These are phyloP conservation scores for Hyles lineata DNA, from an alignment of 2,888 invertebrate genomes.

Conservation along the genomic window DNA sequence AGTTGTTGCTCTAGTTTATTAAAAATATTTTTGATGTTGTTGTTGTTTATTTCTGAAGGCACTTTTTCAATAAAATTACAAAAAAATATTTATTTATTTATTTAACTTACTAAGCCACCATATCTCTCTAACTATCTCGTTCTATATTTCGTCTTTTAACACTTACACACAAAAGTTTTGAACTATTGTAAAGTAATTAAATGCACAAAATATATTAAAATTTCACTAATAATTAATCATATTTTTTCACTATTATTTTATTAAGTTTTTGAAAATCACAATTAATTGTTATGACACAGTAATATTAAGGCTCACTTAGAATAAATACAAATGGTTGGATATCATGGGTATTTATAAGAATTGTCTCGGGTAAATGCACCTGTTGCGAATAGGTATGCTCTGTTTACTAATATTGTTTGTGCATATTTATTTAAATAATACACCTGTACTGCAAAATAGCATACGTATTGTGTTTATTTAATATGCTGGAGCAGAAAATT, in stretches of 20 bases:
- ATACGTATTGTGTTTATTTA: too few relatives aligned
- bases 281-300: neutral
- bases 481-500: too few relatives aligned
- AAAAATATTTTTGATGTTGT: too few relatives aligned
- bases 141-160: too few relatives aligned
- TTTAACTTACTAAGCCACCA: too few relatives aligned
- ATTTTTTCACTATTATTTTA: neutral
- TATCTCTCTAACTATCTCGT: too few relatives aligned
- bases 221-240: neutral
- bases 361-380: constrained; percentile 2
- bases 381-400: neutral
- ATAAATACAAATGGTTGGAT: neutral
- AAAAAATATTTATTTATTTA: too few relatives aligned
- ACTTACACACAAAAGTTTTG: too few relatives aligned
- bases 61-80: too few relatives aligned
- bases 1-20: too few relatives aligned
- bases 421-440: neutral
- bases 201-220: neutral
- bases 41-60: too few relatives aligned
- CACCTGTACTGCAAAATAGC: too few relatives aligned
- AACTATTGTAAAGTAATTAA: neutral
- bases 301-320: neutral
- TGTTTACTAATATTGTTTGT: neutral
- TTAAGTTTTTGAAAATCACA: neutral
- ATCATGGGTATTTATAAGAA: constrained; percentile 10